Evolutionary conservation across 2,113 vertebrate species (phyloP).

Genomic region (Vimba vimba): DNA sequence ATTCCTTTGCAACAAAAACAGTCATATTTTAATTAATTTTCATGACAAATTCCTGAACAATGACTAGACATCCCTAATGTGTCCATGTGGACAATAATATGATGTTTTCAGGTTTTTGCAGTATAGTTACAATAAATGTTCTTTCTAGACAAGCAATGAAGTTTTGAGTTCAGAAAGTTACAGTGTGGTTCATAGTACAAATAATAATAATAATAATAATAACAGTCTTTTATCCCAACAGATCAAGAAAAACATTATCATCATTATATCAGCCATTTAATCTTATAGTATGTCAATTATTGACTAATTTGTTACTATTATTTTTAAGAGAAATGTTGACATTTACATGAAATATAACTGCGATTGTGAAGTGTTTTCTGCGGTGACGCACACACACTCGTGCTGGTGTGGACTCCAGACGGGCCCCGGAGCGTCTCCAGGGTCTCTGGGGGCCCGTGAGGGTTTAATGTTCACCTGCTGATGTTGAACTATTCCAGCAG

Average conservation of each 20-base stretch:
- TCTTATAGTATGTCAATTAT: not conserved
- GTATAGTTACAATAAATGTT: not conserved
- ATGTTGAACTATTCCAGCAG: not conserved
- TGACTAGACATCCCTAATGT: not conserved
- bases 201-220: not conserved
- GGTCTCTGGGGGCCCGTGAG: not conserved
- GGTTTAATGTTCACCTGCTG: slow-evolving; percentile 8
- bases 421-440: not conserved
- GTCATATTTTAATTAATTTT: not conserved
- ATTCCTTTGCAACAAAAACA: not conserved
- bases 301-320: not conserved
- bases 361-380: not conserved
- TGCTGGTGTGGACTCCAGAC: not conserved
- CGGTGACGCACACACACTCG: not conserved
- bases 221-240: not conserved
- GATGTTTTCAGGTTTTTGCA: not conserved
- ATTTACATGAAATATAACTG: not conserved
- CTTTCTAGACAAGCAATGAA: not conserved
- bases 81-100: not conserved
- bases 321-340: not conserved
- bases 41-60: not conserved
- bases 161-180: not conserved
- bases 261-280: not conserved
- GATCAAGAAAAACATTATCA: not conserved
- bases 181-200: not conserved